Base-by-base conservation (phyloP, 2,113 vertebrate genomes). In the Trematomus loennbergii region DNA sequence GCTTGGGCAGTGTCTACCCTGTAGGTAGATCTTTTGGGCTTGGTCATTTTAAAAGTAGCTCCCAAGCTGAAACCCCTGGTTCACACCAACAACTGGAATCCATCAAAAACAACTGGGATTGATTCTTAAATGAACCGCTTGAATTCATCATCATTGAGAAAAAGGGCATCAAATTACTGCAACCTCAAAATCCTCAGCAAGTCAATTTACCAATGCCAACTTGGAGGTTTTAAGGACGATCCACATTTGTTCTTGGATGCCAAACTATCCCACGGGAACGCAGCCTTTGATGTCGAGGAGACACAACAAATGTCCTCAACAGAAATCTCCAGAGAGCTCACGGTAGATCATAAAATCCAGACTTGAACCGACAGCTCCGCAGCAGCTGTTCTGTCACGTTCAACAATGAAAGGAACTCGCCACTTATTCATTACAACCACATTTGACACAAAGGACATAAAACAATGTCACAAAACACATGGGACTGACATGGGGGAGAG, bases 271-370 rank as follows among this genome's bases (percentile, higher is more conserved):
- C 33, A 15, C 43, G 52, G 65, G 72, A 79, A 17, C 7, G 1
- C 4, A 4, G 9, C 20, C 33, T 58, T 69, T 22, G 49, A n/a
- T 12, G 69, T 61, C 45, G 53, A 48, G 58, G 59, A 62, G 46
- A 40, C 36, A 50, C 40, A 40, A 20, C 68, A 60, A 48, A 57
- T 49, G 55, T 60, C 70, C 36, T 5, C 20, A 45, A n/a, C 50
- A 53, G 45, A 49, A 58, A 63, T 15, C 20, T n/a, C 5, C 59
- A 16, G 48, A 43, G 69, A 60, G 70, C 63, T 48, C n/a, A 2
- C 25, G 55, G 43, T 29, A 45, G 25, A 83, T 86, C 76, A 78
- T 20, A 53, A 83, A 29, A 87, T 61, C 65, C 86, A 78, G 79
- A 82, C 63, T 12, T 75, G 61, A 79, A 75, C 50, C 45, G 86